Conservation (phyloP, 2,113 vertebrate species). For the Neomonachus schauinslandi region DNA sequence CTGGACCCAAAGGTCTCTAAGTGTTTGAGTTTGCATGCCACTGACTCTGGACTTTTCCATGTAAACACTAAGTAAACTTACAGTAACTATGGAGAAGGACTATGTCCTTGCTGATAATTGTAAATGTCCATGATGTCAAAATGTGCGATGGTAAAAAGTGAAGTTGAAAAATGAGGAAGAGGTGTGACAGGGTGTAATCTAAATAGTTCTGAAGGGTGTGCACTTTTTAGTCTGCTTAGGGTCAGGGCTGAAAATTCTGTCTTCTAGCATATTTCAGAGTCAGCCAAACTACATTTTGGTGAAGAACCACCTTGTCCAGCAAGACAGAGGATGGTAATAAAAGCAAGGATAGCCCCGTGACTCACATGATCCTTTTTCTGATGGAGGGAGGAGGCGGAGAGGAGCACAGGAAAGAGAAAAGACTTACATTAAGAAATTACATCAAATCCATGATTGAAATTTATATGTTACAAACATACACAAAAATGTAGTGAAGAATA, state of each 20-base stretch:
- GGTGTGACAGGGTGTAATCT: slow-evolving; percentile 78
- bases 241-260: slow-evolving; percentile 67
- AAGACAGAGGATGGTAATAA: neutral
- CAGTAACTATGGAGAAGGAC: slow-evolving; percentile 69
- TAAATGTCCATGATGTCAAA: slow-evolving; percentile 76
- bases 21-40: neutral
- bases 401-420: neutral
- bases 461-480: neutral
- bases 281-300: slow-evolving; percentile 51
- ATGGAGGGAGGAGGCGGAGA: neutral
- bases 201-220: slow-evolving; percentile 81
- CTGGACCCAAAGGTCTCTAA: neutral
- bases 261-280: slow-evolving; percentile 64
- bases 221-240: slow-evolving; percentile 79
- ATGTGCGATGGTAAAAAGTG: slow-evolving; percentile 75
- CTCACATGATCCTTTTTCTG: neutral
- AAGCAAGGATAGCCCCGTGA: neutral
- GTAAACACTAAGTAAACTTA: slow-evolving; percentile 69
- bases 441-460: slow-evolving; percentile 5
- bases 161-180: slow-evolving; percentile 89
- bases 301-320: slow-evolving; percentile 5
- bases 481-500: neutral
- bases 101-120: slow-evolving; percentile 59
- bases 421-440: neutral
- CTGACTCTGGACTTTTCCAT: neutral